Percentiles rank a stretch among this genome's conserved stretches.
Evolutionary conservation across 2,113 vertebrate genomes (phyloP).

Genomic region (Periophthalmus modestus): DNA sequence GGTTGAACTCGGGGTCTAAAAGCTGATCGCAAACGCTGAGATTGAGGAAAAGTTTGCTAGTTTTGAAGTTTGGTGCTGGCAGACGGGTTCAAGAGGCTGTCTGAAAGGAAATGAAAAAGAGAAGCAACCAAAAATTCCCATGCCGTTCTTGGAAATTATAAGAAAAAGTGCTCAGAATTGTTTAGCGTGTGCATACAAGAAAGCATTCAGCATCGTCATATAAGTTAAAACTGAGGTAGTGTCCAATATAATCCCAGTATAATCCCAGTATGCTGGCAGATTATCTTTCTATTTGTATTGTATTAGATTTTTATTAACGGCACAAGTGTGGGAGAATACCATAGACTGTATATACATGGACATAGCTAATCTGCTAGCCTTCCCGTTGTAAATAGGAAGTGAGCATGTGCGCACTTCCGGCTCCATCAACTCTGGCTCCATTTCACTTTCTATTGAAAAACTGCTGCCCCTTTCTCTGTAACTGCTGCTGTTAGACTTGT

Average conservation of each 20-base stretch:
- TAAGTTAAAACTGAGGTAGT: neutral
- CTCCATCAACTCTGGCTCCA: too few species aligned
- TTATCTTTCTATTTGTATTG: too few species aligned
- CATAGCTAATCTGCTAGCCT: too few species aligned
- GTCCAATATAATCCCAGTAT: neutral
- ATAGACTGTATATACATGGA: too few species aligned
- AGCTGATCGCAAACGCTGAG: slow-evolving; percentile 20
- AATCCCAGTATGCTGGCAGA: neutral
- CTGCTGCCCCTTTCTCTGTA: too few species aligned
- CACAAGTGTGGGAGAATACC: too few species aligned
- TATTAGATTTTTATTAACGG: too few species aligned
- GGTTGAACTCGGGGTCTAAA: slow-evolving; percentile 20
- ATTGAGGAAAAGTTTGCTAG: slow-evolving; percentile 10
- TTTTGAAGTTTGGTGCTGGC: slow-evolving; percentile 18
- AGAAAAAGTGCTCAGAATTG: neutral
- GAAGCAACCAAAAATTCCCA: neutral
- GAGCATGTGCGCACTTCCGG: too few species aligned
- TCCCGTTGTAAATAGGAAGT: too few species aligned
- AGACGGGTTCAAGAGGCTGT: slow-evolving; percentile 9
- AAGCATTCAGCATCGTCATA: neutral
- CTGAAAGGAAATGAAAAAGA: slow-evolving; percentile 8
- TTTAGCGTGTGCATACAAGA: slow-evolving; percentile 18
- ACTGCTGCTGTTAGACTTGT: too few species aligned
- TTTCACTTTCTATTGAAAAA: too few species aligned
- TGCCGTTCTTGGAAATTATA: slow-evolving; percentile 3